Evolutionary conservation across 2,888 invertebrate genomes (phyloP), one percentile per base, ranked within the genome.

Genomic region (Acleris holmiana): DNA sequence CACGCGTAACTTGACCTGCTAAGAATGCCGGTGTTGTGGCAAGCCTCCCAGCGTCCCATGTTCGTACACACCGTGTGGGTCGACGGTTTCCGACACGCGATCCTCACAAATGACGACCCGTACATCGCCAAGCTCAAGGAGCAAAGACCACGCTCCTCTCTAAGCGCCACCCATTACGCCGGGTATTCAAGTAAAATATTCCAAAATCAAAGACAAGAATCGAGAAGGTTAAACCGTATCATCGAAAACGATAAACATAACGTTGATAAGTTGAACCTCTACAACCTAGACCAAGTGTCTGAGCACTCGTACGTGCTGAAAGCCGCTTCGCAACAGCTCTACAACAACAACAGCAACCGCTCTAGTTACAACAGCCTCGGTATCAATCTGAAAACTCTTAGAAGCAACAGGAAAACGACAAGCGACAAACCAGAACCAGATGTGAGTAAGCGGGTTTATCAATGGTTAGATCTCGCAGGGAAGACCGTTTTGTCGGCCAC

Each of bases 401-500:
- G 81, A 71, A 79, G 78, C n/a, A 89, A 89, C 68, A 81, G 89
- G 67, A 90, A 91, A 0, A 77, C 84, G 6, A 79, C 89, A 56
- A 72, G 72, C 1, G 91, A 91, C 0, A 83, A 84, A 63, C 86
- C 87, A 51, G 86, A 82, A 68, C 89, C 84, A 0, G 91, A 91
- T 15, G 73, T 93, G 18, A 93, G 96, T 0, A 96, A 97, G 67
- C 92, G 96, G 61, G 97, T 97, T 0, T 84, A 97, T 3, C 95
- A 96, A 73, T 97, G 97, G 97, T 78, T 97, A 70, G 96, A 97
- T 79, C 85, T 96, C 62, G 96, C 96, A 0, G 95, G 95, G 0
- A 94, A 94, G 75, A 89, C 93, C 2, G 89, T 90, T 71, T 73
- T 92, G 35, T 69, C 93, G 17, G 82, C 84, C 15, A 87, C 88